Evolutionary conservation across 2,113 vertebrate genomes (phyloP).

Genomic region (Bufo bufo): DNA sequence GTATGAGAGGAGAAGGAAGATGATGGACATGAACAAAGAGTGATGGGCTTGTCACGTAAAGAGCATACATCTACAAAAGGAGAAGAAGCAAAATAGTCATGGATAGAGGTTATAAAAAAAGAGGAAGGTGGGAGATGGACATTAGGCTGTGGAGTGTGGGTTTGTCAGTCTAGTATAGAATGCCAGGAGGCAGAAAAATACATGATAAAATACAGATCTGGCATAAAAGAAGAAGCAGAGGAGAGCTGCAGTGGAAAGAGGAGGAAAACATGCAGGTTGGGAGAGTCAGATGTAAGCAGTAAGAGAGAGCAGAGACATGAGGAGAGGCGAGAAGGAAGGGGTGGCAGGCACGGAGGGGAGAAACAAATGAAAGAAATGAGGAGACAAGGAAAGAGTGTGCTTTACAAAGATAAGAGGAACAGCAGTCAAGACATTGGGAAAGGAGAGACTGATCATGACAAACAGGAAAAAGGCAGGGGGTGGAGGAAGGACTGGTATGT

Average conservation of each 20-base stretch:
- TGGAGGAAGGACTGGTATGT: constrained; percentile 26
- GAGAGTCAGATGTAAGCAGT: constrained; percentile 32
- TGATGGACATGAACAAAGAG: not conserved
- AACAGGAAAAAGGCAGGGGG: constrained; percentile 43
- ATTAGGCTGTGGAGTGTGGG: not conserved
- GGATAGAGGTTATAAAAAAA: not conserved
- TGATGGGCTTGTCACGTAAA: not conserved
- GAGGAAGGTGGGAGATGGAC: not conserved
- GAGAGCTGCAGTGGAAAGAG: not conserved
- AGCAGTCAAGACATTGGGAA: constrained; percentile 23
- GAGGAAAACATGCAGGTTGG: constrained; percentile 5
- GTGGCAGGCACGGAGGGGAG: not conserved
- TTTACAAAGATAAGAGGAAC: constrained; percentile 33
- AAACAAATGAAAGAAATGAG: constrained; percentile 27
- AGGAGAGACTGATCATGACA: constrained; percentile 17
- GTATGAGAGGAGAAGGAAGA: not conserved
- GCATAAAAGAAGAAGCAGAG: not conserved
- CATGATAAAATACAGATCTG: not conserved
- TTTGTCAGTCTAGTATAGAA: not conserved
- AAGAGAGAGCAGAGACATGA: constrained; percentile 42
- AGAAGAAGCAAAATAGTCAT: not conserved
- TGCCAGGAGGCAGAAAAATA: not conserved
- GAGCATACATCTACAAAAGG: not conserved
- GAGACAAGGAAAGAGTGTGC: constrained; percentile 49
- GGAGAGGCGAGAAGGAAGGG: not conserved